phyloP scores from a whole-genome alignment of 1,140 invertebrate genomes.

The Hypothenemus hampei region DNA sequence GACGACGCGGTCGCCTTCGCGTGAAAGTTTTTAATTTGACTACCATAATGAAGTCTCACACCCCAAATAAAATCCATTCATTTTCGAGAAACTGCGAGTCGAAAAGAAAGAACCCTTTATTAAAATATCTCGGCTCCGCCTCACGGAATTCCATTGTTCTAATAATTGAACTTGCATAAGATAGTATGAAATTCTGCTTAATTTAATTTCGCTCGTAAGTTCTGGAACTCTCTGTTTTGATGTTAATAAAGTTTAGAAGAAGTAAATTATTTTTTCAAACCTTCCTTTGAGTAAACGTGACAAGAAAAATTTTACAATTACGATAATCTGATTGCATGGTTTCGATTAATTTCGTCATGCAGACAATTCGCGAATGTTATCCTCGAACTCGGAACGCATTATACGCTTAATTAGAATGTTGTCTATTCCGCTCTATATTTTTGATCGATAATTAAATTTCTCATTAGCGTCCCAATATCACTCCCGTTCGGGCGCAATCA shows the following conservation, averaged over 20 bases:
- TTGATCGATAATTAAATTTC: conserved; percentile 18
- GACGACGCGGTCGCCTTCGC: background rate
- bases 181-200: conserved; percentile 22
- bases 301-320: too few relatives aligned
- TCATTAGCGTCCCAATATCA: conserved; percentile 16
- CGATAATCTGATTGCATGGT: too few relatives aligned
- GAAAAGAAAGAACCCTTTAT: conserved; percentile 18
- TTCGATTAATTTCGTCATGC: too few relatives aligned
- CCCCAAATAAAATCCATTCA: conserved; percentile 21
- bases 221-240: background rate
- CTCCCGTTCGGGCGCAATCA: conserved; percentile 6
- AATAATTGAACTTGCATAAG: conserved; percentile 27
- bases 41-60: conserved; percentile 20
- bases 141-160: conserved; percentile 22
- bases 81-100: conserved; percentile 4
- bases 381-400: background rate
- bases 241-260: too few relatives aligned
- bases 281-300: too few relatives aligned
- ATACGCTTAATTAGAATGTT: background rate
- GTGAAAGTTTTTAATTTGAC: conserved; percentile 22
- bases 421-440: background rate
- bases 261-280: too few relatives aligned
- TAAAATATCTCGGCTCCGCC: conserved; percentile 21
- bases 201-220: conserved; percentile 20
- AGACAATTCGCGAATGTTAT: too few relatives aligned